Conservation (phyloP, 2,888 invertebrate species). For the Lycophotia porphyrea region DNA sequence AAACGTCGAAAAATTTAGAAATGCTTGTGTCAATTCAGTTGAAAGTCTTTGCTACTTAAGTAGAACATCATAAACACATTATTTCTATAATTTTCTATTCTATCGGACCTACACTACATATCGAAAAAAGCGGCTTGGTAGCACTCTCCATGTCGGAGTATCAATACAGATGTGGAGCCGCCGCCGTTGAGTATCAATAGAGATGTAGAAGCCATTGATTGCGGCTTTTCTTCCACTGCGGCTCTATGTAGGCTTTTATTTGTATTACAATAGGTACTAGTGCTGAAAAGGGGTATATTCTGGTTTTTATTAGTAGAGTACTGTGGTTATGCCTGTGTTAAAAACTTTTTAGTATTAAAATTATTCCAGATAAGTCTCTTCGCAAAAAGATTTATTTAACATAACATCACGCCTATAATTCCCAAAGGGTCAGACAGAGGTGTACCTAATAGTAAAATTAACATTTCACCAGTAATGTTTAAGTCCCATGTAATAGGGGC, state of each 20-base stretch:
- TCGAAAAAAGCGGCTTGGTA: conserved; percentile 27
- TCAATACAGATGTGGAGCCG: conserved; percentile 21
- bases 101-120: conserved; percentile 14
- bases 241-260: conserved; percentile 25
- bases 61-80: too few species aligned
- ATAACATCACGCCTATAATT: too few species aligned
- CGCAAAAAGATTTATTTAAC: too few species aligned
- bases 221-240: neutral
- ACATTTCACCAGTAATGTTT: too few species aligned
- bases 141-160: conserved; percentile 23
- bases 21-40: too few species aligned
- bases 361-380: too few species aligned
- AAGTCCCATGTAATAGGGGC: too few species aligned
- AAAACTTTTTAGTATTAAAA: too few species aligned
- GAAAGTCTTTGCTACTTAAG: too few species aligned
- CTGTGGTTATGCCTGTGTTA: neutral
- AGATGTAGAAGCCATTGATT: conserved; percentile 34
- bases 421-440: too few species aligned
- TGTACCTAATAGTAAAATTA: too few species aligned
- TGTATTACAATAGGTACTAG: conserved; percentile 29
- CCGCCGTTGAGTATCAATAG: conserved; percentile 40
- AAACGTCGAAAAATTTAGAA: too few species aligned
- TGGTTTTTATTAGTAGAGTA: neutral
- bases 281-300: neutral
- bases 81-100: conserved; percentile 15